A percentile compares a stretch with the other conserved stretches of the same genome.
Conservation (phyloP, 2,888 invertebrate genomes). For the Spatulosminthurus flaviceps region DNA sequence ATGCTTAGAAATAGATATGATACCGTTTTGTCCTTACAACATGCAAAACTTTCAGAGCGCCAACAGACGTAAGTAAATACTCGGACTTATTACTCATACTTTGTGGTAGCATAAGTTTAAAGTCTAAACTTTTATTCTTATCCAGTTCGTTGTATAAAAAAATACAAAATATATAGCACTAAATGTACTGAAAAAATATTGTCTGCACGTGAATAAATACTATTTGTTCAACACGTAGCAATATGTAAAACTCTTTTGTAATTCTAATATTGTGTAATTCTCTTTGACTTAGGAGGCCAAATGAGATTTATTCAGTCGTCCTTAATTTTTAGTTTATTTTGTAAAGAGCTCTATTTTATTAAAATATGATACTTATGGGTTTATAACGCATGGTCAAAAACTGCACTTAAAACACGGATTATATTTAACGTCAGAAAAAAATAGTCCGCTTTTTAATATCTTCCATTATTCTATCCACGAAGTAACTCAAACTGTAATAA, state of each 20-base stretch:
- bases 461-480: background rate
- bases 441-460: constrained; percentile 10
- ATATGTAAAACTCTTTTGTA: too few relatives aligned
- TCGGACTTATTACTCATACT: constrained; percentile 33
- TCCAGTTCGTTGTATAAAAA: too few relatives aligned
- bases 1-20: too few relatives aligned
- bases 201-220: too few relatives aligned
- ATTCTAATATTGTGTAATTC: too few relatives aligned
- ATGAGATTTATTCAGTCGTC: too few relatives aligned
- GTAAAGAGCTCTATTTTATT: too few relatives aligned
- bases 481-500: background rate
- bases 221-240: too few relatives aligned
- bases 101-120: background rate
- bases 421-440: constrained; percentile 4
- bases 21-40: constrained; percentile 13
- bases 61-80: constrained; percentile 7
- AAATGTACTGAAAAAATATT: too few relatives aligned
- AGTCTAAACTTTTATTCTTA: background rate
- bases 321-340: too few relatives aligned
- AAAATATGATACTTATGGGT: background rate
- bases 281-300: too few relatives aligned
- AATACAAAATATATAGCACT: too few relatives aligned
- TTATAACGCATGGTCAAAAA: background rate
- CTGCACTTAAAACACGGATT: background rate
- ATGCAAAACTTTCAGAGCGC: constrained; percentile 41